Evolutionary conservation across 2,113 vertebrate species (phyloP).

Genomic region (Motacilla alba): DNA sequence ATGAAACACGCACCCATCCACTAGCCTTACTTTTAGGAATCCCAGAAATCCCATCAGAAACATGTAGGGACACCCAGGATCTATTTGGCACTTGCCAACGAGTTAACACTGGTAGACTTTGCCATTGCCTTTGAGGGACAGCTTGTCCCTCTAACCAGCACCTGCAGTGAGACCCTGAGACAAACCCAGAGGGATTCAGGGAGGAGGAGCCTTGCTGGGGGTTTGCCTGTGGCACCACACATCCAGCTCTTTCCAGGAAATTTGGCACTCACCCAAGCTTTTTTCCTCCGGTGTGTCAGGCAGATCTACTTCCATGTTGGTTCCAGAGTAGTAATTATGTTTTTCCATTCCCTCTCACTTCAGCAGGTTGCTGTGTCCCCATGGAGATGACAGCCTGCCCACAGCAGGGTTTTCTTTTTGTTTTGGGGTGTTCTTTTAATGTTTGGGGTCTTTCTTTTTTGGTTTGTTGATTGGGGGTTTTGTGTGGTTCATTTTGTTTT

Average conservation of each 20-base stretch:
- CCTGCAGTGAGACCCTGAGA: background rate
- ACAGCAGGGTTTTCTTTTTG: background rate
- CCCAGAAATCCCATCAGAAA: background rate
- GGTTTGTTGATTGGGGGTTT: background rate
- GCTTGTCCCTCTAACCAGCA: background rate
- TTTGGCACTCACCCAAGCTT: background rate
- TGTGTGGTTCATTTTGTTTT: background rate
- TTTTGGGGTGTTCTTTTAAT: background rate
- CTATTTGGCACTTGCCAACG: background rate
- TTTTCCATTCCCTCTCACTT: background rate
- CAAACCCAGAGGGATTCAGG: background rate
- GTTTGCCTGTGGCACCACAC: background rate
- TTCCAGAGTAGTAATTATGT: background rate
- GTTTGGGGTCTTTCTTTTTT: background rate
- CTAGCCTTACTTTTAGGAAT: background rate
- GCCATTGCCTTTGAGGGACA: background rate
- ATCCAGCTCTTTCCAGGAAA: background rate
- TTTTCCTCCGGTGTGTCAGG: background rate
- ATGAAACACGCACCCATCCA: background rate
- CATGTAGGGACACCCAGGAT: background rate
- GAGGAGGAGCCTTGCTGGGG: background rate
- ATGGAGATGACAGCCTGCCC: background rate
- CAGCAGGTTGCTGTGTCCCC: background rate
- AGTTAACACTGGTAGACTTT: background rate
- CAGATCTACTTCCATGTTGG: background rate